phyloP scores from a whole-genome alignment of 2,113 vertebrate species.

The Catharus fuscescens region DNA sequence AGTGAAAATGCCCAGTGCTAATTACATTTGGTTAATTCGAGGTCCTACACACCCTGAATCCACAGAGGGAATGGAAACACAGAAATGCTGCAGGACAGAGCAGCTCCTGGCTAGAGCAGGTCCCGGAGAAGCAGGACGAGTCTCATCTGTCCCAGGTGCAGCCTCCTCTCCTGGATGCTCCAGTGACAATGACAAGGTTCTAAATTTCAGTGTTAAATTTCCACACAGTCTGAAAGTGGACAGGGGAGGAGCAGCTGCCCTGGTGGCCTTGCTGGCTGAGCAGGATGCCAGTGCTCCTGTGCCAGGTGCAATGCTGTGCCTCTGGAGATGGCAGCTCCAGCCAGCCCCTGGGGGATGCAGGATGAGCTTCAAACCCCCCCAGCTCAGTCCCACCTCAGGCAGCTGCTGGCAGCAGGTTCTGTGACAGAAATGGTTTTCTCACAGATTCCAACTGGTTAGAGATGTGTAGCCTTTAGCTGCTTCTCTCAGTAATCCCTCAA shows the following conservation, averaged over 20 bases:
- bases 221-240: background rate
- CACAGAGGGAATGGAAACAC: background rate
- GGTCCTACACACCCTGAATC: background rate
- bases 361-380: background rate
- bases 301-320: background rate
- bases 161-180: background rate
- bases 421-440: background rate
- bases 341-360: background rate
- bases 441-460: background rate
- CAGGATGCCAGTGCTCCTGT: background rate
- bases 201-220: background rate
- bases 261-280: background rate
- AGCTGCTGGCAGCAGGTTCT: background rate
- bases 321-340: background rate
- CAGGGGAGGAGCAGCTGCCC: background rate
- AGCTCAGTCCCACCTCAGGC: background rate
- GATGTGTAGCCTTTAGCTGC: background rate
- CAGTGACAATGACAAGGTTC: background rate
- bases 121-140: background rate
- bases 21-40: constrained; percentile 19
- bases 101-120: background rate
- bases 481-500: background rate
- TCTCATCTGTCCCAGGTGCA: background rate
- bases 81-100: background rate
- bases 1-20: background rate